These are phyloP conservation scores for Aphrophora alni DNA, from an alignment of 2,888 invertebrate species.

Conservation along the genomic window DNA sequence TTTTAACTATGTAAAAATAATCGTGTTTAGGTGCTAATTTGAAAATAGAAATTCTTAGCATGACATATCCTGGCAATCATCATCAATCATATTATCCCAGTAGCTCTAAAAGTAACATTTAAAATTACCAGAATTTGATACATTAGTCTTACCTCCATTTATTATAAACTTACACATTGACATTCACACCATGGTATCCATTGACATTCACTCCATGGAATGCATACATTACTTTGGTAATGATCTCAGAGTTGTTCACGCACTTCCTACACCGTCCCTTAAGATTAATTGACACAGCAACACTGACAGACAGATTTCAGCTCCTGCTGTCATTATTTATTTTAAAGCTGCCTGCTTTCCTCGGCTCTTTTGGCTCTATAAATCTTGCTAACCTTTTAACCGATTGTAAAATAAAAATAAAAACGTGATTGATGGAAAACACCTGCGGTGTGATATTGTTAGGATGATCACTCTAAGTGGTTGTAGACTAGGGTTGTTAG, in stretches of 20 bases:
- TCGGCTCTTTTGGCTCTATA: neutral
- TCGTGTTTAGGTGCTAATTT: too few species aligned
- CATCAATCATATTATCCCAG: too few species aligned
- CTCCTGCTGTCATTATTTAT: neutral
- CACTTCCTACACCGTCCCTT: neutral
- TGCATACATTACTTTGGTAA: neutral
- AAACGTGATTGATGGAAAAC: neutral
- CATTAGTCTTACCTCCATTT: too few species aligned
- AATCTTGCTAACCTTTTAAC: constrained; percentile 9
- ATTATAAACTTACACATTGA: neutral
- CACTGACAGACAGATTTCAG: neutral
- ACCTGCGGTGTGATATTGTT: neutral
- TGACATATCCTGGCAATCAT: too few species aligned
- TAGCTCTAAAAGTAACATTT: too few species aligned
- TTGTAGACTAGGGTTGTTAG: neutral
- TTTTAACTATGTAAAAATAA: too few species aligned
- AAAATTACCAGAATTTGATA: too few species aligned
- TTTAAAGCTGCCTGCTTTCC: neutral
- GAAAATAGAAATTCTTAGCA: too few species aligned
- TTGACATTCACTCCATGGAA: neutral
- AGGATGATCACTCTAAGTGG: neutral
- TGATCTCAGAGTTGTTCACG: neutral
- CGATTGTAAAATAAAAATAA: neutral
- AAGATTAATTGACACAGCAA: neutral
- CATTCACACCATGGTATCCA: too few species aligned